Conservation (phyloP, 2,888 invertebrate genomes). For the Drosophila helvetica region DNA sequence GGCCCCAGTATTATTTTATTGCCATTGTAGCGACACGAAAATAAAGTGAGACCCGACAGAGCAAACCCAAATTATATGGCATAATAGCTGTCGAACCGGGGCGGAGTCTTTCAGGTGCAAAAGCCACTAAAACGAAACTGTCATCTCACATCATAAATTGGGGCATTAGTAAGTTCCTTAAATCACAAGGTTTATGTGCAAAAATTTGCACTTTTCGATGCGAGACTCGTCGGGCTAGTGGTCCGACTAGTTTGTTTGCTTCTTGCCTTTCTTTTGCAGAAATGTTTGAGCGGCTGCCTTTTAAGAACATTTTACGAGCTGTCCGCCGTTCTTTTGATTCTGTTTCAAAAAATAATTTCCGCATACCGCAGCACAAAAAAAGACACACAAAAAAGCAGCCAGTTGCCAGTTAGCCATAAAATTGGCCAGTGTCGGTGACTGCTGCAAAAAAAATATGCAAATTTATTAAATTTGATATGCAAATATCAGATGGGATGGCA, state of each 20-base stretch:
- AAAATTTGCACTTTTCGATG: conserved; percentile 53
- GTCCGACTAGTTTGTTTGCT: conserved; percentile 65
- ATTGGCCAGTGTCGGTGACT: conserved; percentile 13
- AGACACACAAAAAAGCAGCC: too few relatives aligned
- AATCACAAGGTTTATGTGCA: conserved; percentile 63
- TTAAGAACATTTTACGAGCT: conserved; percentile 63
- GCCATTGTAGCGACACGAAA: conserved; percentile 18
- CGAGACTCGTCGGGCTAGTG: conserved; percentile 17
- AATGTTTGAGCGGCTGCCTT: conserved; percentile 68
- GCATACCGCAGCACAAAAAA: conserved; percentile 56
- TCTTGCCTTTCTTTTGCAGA: conserved; percentile 65
- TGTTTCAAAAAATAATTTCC: conserved; percentile 58
- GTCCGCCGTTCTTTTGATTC: conserved; percentile 1
- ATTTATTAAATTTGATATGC: conserved; percentile 60
- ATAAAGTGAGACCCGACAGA: conserved; percentile 5
- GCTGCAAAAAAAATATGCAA: conserved; percentile 59
- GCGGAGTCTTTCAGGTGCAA: conserved; percentile 35
- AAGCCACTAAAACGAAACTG: conserved; percentile 34
- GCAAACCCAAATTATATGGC: not conserved
- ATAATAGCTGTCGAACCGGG: conserved; percentile 2
- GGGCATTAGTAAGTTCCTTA: conserved; percentile 68
- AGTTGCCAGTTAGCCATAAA: conserved; percentile 29
- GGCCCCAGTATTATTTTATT: conserved; percentile 36
- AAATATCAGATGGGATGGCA: conserved; percentile 64
- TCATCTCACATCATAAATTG: conserved; percentile 66